Base-by-base conservation (phyloP, 1,140 invertebrate genomes). In the Scaptodrosophila lebanonensis region DNA sequence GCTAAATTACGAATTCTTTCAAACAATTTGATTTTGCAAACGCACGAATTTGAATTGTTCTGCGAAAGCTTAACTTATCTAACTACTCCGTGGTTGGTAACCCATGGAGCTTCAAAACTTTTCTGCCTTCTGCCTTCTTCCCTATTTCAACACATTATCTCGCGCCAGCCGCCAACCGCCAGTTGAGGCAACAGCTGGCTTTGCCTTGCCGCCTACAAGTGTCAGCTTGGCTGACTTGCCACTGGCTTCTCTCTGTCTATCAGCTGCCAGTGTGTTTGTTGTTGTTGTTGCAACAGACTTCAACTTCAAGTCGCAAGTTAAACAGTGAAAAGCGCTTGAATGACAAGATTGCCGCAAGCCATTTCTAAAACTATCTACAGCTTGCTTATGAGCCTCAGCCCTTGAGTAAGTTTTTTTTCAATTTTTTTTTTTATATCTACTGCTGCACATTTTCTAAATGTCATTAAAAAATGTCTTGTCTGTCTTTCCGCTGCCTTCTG, bases 251-350 rank as follows among this genome's bases (percentile, higher is more conserved):
- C 40, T 29, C 59, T 42, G 51, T 68, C 36, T 33, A 65, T 45
- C 59, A 44, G 60, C 35, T 38, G 45, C 48, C 45, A 56, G 49
- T n/a, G n/a, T n/a, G 35, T 43, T 30, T 32, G 59, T 56, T 72
- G 49, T 49, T 50, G 44, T 59, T 59, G 57, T 76, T 62, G 71
- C 56, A 51, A 39, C n/a, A n/a, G n/a, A n/a, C n/a, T n/a, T n/a
- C n/a, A 72, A 79, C 73, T 76, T 79, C 68, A 76, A n/a, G n/a
- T n/a, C 73, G 72, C 72, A 76, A 76, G 72, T 79, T 79, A 76
- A 79, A 79, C 72, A 76, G 63, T 72, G 67, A 76, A 76, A 60
- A 79, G 72, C 62, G 64, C 72, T 77, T 54, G 49, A 73, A 49
- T 69, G 60, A 52, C 32, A 66, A 53, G 11, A 64, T 65, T 60